These are phyloP conservation scores for Malurus melanocephalus DNA, from an alignment of 2,113 vertebrate species.

Conservation along the genomic window DNA sequence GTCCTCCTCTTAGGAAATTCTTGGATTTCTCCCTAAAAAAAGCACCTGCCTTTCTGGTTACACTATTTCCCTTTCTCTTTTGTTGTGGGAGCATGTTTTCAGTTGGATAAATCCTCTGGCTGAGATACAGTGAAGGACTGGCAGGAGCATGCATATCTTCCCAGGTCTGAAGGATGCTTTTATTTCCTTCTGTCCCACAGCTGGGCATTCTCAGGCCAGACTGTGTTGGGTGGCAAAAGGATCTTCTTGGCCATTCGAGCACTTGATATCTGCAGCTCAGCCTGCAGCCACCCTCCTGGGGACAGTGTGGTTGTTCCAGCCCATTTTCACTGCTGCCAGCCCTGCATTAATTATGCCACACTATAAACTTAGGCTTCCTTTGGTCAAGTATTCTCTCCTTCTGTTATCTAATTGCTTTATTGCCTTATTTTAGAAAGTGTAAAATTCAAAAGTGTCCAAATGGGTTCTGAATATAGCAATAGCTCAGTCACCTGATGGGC, in stretches of 20 bases:
- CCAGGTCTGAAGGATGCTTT: neutral
- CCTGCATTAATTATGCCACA: neutral
- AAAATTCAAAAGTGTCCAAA: neutral
- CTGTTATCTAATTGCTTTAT: conserved; percentile 1
- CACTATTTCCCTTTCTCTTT: neutral
- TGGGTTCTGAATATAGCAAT: neutral
- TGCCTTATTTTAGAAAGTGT: neutral
- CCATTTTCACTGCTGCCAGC: neutral
- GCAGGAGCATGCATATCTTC: neutral
- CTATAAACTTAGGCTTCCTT: neutral
- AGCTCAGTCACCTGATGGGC: neutral
- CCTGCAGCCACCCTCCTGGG: neutral
- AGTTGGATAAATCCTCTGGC: neutral
- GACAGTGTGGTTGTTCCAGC: accelerated
- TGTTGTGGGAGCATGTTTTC: neutral
- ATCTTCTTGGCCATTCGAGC: neutral
- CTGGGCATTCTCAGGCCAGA: neutral
- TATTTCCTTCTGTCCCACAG: neutral
- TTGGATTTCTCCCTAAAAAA: neutral
- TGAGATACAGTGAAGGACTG: neutral
- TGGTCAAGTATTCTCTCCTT: neutral
- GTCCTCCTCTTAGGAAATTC: neutral
- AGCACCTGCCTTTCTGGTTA: neutral
- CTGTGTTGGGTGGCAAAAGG: neutral
- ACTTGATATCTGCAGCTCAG: neutral